Percentiles rank a stretch among this genome's conserved stretches.
Evolutionary conservation across 1,140 invertebrate species (phyloP).

Genomic region (Drosophila varians): DNA sequence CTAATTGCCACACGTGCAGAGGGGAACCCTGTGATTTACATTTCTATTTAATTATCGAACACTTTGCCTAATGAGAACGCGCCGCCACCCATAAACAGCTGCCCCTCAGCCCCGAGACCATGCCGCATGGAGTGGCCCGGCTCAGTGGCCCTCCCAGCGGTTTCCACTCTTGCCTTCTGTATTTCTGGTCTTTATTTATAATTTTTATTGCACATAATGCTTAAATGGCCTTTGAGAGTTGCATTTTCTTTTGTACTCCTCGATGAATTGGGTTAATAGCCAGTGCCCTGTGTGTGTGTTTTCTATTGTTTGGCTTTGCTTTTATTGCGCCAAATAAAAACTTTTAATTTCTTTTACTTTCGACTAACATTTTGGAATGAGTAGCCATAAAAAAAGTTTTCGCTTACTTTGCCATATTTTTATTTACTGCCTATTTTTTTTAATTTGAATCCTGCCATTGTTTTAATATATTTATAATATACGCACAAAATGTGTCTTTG

Average conservation of each 20-base stretch:
- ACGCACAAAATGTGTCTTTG: not conserved
- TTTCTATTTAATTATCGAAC: slow-evolving; percentile 64
- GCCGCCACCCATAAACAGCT: slow-evolving; percentile 46
- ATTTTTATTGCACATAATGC: slow-evolving; percentile 63
- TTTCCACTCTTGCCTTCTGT: not conserved
- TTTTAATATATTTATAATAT: too few relatives aligned
- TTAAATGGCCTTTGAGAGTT: slow-evolving; percentile 65
- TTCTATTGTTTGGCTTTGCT: slow-evolving; percentile 18
- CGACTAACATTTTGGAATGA: not conserved
- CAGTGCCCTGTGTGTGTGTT: not conserved
- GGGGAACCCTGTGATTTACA: slow-evolving; percentile 42
- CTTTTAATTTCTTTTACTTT: slow-evolving; percentile 23
- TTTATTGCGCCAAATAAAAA: slow-evolving; percentile 30
- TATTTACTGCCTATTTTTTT: not conserved
- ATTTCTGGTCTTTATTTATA: slow-evolving; percentile 48
- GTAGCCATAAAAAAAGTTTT: not conserved
- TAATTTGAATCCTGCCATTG: not conserved
- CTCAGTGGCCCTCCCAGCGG: not conserved
- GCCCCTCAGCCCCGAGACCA: not conserved
- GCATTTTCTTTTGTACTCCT: slow-evolving; percentile 39
- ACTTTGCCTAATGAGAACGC: slow-evolving; percentile 51
- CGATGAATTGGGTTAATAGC: slow-evolving; percentile 66
- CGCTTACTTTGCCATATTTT: not conserved
- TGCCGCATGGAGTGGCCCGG: slow-evolving; percentile 5
- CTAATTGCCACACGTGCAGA: slow-evolving; percentile 53